phyloP scores from a whole-genome alignment of 2,888 invertebrate genomes.

The Zaprionus bogoriensis region DNA sequence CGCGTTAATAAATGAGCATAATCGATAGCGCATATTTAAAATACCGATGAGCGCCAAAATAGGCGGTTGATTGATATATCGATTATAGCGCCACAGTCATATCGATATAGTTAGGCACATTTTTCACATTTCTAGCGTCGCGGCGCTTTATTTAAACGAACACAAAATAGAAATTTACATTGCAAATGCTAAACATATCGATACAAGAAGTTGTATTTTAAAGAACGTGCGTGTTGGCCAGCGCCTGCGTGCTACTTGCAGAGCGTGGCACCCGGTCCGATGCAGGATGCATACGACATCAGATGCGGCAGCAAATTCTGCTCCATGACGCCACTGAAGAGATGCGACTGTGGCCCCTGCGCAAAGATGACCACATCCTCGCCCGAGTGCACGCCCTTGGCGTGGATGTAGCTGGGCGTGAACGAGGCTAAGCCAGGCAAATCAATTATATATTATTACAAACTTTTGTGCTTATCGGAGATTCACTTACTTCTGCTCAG shows the following conservation, averaged over 20 bases:
- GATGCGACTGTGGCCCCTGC: conserved; percentile 89
- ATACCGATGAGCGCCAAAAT: too few species aligned
- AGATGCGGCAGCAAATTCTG: conserved; percentile 90
- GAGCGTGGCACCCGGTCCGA: conserved; percentile 84
- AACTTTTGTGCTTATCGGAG: background rate
- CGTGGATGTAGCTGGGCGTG: conserved; percentile 72
- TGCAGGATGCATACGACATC: conserved; percentile 88
- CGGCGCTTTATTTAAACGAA: conserved; percentile 20
- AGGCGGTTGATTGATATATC: background rate
- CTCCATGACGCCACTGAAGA: conserved; percentile 90
- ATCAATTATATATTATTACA: conserved; percentile 9
- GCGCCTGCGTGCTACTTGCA: too few species aligned
- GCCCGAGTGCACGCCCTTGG: conserved; percentile 88
- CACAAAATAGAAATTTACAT: conserved; percentile 34
- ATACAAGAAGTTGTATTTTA: background rate
- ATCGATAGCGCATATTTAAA: too few species aligned
- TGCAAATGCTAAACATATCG: conserved; percentile 10
- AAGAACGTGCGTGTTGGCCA: background rate
- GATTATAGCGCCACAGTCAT: background rate
- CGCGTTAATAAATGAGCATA: too few species aligned
- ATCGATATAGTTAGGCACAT: too few species aligned
- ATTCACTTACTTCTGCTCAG: conserved; percentile 51
- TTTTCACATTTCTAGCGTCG: background rate
- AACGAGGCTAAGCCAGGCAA: conserved; percentile 46
- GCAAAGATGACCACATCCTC: conserved; percentile 92